A percentile compares a stretch with the other conserved stretches of the same genome.
phyloP scores from a whole-genome alignment of 1,140 invertebrate genomes.

The Heliconius hermathena region DNA sequence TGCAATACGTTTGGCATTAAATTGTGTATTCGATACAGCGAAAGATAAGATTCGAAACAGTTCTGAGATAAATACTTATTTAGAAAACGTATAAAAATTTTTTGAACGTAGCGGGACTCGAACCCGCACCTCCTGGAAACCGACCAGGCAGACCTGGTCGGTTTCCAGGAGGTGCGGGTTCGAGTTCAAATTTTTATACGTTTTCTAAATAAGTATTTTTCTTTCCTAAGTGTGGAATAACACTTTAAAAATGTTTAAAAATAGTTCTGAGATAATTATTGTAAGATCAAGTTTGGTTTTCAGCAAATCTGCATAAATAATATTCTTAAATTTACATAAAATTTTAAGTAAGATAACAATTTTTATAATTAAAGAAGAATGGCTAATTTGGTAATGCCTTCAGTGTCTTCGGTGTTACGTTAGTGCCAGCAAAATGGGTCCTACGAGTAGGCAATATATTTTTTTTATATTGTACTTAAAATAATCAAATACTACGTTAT shows the following conservation, averaged over 20 bases:
- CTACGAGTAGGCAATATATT: constrained; percentile 20
- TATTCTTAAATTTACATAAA: constrained; percentile 11
- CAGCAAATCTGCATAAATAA: constrained; percentile 15
- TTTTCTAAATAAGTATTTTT: too few relatives aligned
- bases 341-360: constrained; percentile 19
- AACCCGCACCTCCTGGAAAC: too few relatives aligned
- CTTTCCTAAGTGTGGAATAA: too few relatives aligned
- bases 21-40: constrained; percentile 26
- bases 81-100: too few relatives aligned
- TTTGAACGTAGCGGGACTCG: too few relatives aligned
- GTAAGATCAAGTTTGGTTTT: constrained; percentile 24
- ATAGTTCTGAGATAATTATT: constrained; percentile 8
- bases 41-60: constrained; percentile 26
- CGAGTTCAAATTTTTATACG: too few relatives aligned
- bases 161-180: too few relatives aligned
- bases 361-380: constrained; percentile 15
- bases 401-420: constrained; percentile 12
- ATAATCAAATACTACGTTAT: constrained; percentile 78
- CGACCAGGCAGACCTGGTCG: too few relatives aligned
- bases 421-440: constrained; percentile 20
- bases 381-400: constrained; percentile 24
- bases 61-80: not conserved
- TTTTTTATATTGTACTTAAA: constrained; percentile 63
- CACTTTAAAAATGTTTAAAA: not conserved
- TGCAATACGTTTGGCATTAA: constrained; percentile 10